Base-by-base conservation (phyloP, 2,888 invertebrate genomes). In the Leptogaster cylindrica region DNA sequence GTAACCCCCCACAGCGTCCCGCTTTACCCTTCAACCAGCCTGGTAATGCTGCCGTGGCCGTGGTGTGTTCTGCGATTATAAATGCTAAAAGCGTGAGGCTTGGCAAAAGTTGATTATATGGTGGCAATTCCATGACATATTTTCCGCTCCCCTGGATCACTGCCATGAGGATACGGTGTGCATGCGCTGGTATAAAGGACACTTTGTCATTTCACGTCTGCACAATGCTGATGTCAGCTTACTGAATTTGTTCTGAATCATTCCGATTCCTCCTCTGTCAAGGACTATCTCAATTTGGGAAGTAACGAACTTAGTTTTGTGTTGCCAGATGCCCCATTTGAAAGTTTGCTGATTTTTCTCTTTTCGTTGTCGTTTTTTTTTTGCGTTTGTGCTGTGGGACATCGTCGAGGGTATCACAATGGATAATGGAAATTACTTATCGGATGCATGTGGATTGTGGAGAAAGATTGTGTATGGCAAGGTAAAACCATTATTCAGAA, bases 1-100 rank as follows among this genome's bases (percentile, higher is more conserved):
- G n/a, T n/a, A n/a, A n/a, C n/a, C n/a, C n/a, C n/a, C n/a, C n/a
- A n/a, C n/a, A n/a, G n/a, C n/a, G n/a, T n/a, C n/a, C 23, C 41
- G 27, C 27, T 6, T 61, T 28, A 28, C 5, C 16, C 44, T n/a
- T 41, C 14, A 16, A 44, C 44, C n/a, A 46, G 46, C 23, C 46
- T 23, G n/a, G n/a, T n/a, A n/a, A n/a, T n/a, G n/a, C n/a, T n/a
- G n/a, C n/a, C 46, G 23, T 12, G 46, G 46, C 46, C n/a, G 46
- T 46, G n/a, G n/a, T n/a, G n/a, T n/a, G n/a, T n/a, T n/a, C n/a
- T n/a, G n/a, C 39, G 36, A 55, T 55, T 55, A 55, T 36, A 55
- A 55, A 55, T 55, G 55, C 55, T 36, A 55, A 36, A 5, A 55
- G 55, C 55, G 7, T 36, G 55, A 23, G 55, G 16, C 20, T 12